Evolutionary conservation across 2,113 vertebrate species (phyloP), one percentile per base, ranked within the genome.

Genomic region (Carassius auratus): DNA sequence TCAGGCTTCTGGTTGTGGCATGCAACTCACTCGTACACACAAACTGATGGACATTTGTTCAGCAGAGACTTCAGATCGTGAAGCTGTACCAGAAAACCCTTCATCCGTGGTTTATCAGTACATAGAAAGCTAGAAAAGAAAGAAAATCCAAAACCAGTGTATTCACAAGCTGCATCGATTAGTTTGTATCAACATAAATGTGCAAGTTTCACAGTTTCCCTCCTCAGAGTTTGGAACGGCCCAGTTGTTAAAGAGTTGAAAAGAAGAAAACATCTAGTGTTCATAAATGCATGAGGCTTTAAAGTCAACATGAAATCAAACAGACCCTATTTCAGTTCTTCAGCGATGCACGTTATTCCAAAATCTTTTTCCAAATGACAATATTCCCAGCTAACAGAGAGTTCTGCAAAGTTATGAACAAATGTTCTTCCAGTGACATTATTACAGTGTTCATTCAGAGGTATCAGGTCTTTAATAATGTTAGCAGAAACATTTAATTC

Each of bases 1-100:
- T 89, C 89, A 87, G 91, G 89, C 91, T 89, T 89, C 83, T 59
- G 79, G 86, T 92, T 89, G 78, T 90, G 92, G 91, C 92, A 92
- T 93, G 92, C 91, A 48, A 12, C 2, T 48, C 45, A 3, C 85
- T 91, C 84, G 85, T 19, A 80, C 68, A 83, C 55, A 66, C 64
- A 36, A 8, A 23, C 21, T 8, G 45, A 80, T 26, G 38, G 79
- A 14, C 61, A 81, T 81, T 68, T 69, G 79, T 69, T 81, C 62
- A 50, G 10, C 0, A 33, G 59, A 68, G 61, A 8, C 33, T 68
- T 52, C 3, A 2, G 36, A 69, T 33, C 19, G 23, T 81, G 62
- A 69, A 33, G 42, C 23, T 81, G 62, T 81, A 68, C 3, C 59
- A 26, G 48, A 64, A 80, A 62, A 59, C 21, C 77, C 57, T 62